A percentile compares a stretch with the other conserved stretches of the same genome.
Evolutionary conservation across 2,888 invertebrate species (phyloP).

Genomic region (Erebia epiphron): DNA sequence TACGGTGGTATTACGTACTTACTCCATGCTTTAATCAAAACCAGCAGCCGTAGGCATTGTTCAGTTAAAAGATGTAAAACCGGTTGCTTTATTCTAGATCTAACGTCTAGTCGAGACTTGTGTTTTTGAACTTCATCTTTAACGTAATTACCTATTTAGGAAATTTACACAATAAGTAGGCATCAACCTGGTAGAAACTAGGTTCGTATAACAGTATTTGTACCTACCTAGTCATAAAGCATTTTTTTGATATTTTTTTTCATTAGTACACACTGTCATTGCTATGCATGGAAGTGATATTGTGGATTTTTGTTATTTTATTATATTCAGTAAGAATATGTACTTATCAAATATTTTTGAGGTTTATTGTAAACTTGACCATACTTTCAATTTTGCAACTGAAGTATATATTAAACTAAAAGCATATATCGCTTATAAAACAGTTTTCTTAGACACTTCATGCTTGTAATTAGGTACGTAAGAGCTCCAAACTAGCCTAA

Average conservation of each 20-base stretch:
- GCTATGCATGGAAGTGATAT: too few species aligned
- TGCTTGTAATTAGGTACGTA: conserved; percentile 10
- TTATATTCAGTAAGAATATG: too few species aligned
- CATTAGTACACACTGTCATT: too few species aligned
- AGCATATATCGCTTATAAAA: background rate
- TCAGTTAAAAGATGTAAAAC: conserved; percentile 44
- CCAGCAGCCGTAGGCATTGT: conserved; percentile 40
- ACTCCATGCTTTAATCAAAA: conserved; percentile 16
- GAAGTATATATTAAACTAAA: background rate
- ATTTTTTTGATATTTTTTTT: too few species aligned
- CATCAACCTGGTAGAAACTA: too few species aligned
- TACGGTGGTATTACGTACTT: background rate
- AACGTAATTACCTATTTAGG: conserved; percentile 17
- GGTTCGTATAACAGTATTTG: too few species aligned
- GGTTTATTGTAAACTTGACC: background rate
- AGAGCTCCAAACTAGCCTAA: conserved; percentile 7
- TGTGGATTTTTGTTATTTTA: too few species aligned
- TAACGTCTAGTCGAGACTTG: conserved; percentile 35
- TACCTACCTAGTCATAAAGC: too few species aligned
- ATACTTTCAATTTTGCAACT: too few species aligned
- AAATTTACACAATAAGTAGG: background rate
- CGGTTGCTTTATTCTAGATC: conserved; percentile 41
- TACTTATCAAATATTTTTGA: too few species aligned
- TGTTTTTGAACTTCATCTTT: conserved; percentile 32
- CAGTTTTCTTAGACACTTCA: background rate